phyloP scores from a whole-genome alignment of 2,888 invertebrate genomes.

The Aleiodes alternator region DNA sequence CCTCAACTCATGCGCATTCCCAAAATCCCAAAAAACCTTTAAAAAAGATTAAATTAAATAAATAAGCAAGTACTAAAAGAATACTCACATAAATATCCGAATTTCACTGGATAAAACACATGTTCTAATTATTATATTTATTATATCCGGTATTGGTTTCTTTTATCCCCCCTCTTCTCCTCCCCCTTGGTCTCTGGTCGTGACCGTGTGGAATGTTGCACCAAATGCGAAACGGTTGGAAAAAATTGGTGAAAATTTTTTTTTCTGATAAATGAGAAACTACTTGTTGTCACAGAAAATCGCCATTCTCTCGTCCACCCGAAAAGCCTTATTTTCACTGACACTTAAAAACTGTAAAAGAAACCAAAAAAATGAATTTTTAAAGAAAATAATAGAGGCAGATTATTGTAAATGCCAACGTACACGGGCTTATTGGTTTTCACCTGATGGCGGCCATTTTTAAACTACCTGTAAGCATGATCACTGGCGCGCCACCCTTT shows the following conservation, averaged over 20 bases:
- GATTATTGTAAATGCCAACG: constrained; percentile 60
- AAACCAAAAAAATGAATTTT: constrained; percentile 43
- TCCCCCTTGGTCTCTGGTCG: constrained; percentile 17
- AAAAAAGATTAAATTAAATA: too few relatives aligned
- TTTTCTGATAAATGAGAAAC: neutral
- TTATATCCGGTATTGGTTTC: neutral
- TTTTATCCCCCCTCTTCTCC: neutral
- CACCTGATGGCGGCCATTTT: constrained; percentile 72
- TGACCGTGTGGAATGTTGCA: constrained; percentile 39
- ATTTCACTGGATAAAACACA: constrained; percentile 28
- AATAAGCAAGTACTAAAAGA: neutral
- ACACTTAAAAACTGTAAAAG: neutral
- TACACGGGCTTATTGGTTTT: constrained; percentile 56
- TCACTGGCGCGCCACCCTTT: constrained; percentile 54
- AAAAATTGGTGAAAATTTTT: constrained; percentile 2
- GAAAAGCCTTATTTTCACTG: too few relatives aligned
- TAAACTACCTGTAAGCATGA: constrained; percentile 71
- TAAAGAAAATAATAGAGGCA: constrained; percentile 48
- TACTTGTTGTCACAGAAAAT: neutral
- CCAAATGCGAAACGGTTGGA: constrained; percentile 7
- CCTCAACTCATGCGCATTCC: constrained; percentile 35
- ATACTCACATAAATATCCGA: constrained; percentile 27
- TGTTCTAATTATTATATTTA: constrained; percentile 33
- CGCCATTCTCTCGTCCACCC: neutral
- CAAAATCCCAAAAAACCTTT: too few relatives aligned